These are phyloP conservation scores for Anas platyrhynchos DNA, from an alignment of 2,113 vertebrate genomes.

Conservation along the genomic window DNA sequence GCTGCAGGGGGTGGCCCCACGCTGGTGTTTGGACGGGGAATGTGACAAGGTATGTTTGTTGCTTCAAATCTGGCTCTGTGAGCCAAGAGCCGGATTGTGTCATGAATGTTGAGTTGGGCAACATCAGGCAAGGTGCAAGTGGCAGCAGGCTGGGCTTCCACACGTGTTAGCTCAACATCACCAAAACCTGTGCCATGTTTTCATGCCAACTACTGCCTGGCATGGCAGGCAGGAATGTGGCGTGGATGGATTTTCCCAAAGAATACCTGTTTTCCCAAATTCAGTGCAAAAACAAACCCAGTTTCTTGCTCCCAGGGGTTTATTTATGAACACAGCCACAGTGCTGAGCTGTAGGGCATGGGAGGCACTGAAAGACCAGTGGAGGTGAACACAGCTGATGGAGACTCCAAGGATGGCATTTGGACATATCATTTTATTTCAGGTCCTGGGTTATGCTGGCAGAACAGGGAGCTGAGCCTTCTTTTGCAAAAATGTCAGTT, in stretches of 20 bases:
- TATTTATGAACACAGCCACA: background rate
- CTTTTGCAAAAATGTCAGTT: background rate
- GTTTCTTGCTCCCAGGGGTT: background rate
- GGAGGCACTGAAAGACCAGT: background rate
- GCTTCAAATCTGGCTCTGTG: background rate
- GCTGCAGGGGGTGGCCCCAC: background rate
- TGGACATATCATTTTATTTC: accelerated
- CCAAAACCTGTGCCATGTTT: background rate
- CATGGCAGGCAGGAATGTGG: background rate
- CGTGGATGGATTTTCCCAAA: accelerated
- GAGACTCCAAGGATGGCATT: background rate
- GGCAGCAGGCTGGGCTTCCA: background rate
- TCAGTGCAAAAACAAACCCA: background rate
- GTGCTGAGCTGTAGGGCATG: background rate
- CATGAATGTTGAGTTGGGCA: background rate
- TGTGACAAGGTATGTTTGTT: constrained; percentile 31
- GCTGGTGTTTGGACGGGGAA: background rate
- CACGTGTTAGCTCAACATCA: background rate
- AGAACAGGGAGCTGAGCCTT: accelerated
- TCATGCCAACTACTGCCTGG: background rate
- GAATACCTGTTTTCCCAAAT: background rate
- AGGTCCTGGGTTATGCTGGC: background rate
- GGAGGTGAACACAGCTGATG: background rate
- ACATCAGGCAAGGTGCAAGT: background rate
- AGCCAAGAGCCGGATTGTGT: background rate